Base-by-base conservation (phyloP, 2,113 vertebrate species). In the Vidua macroura region DNA sequence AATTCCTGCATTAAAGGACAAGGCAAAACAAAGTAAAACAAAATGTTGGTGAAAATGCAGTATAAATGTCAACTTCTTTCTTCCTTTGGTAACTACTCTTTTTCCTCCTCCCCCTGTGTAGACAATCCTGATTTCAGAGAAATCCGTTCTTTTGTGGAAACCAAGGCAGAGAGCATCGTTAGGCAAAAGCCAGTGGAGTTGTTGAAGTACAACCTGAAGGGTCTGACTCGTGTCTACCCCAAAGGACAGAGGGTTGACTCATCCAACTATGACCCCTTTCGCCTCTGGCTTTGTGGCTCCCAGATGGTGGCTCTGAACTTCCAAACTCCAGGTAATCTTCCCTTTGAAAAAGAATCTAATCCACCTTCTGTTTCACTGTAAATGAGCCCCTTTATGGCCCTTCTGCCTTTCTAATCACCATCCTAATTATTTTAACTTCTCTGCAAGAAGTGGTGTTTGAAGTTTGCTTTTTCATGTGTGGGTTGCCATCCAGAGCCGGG, bases 301-400 rank as follows among this genome's bases (percentile, higher is more conserved):
- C 99, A 99, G 97, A 99, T 99, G 99, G 98, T 99, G 92, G 99
- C 99, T 9, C 98, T 99, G 75, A 99, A 99, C 96, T 99, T 98
- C 96, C 99, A 99, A 97, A 99, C 99, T 5, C 97, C 98, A 98
- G 99, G 99, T 99, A 96, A 94, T 27, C 16, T 7, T 46, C 14
- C 8, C 33, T 44, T 30, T 60, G 13, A 66, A 23, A 56, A 43
- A 43, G 6, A 63, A 33, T 44, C 56, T 27, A 21, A 35, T 63
- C 18, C 16, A 49, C 37, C 18, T 51, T 60, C 13, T 30, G 10
- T 43, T 77, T 83, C n/a, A 52, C 39, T 27, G 25, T 62, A 60
- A 82, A 58, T 0, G 1, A 78, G 11, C 3, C 23, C 13, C 8
- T 91, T 83, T 76, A 55, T 88, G 84, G 13, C 22, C 16, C 19